Evolutionary conservation across 2,113 vertebrate species (phyloP), one percentile per base, ranked within the genome.

Genomic region (Irena cyanogastra): DNA sequence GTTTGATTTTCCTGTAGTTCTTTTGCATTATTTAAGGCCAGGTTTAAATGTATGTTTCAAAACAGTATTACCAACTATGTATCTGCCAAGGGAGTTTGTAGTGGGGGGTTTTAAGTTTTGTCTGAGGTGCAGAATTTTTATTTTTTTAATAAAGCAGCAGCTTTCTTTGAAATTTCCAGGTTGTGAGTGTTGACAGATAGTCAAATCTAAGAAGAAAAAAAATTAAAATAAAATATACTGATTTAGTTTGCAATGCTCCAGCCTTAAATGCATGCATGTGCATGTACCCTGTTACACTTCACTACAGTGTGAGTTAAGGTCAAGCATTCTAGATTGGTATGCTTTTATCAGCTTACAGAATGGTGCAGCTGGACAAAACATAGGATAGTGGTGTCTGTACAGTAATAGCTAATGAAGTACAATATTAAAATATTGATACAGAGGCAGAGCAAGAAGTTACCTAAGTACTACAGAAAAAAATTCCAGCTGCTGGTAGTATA

Each of bases 221-320:
- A 28, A 9, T 23, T 61, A 39, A 28, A 49, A 47, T 37, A 68
- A 69, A 92, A 42, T 41, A 16, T 4, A 21, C 33, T 35, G 9
- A 59, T 35, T 57, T 68, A 3, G 16, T 83, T 64, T 56, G 33
- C 27, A 84, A 31, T 63, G 18, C 70, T 91, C 71, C 28, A 47
- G 1, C 30, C 13, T 80, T 60, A 56, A 71, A 63, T 23, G 16
- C 7, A 4, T 60, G 20, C 33, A 6, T 59, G 31, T 41, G 14
- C 28, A 18, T 0, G 0, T 28, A 60, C 8, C 20, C 24, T 27
- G n/a, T 74, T 69, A 45, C 19, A 37, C 12, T 59, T 82, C 15
- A 9, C 17, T 87, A 5, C 20, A 53, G 19, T 35, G 9, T 24
- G 31, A 96, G 26, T 28, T 70, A 63, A 91, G 65, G 47, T 49